These are phyloP conservation scores for Macrobrachium rosenbergii DNA, from an alignment of 1,140 invertebrate genomes.

Conservation along the genomic window DNA sequence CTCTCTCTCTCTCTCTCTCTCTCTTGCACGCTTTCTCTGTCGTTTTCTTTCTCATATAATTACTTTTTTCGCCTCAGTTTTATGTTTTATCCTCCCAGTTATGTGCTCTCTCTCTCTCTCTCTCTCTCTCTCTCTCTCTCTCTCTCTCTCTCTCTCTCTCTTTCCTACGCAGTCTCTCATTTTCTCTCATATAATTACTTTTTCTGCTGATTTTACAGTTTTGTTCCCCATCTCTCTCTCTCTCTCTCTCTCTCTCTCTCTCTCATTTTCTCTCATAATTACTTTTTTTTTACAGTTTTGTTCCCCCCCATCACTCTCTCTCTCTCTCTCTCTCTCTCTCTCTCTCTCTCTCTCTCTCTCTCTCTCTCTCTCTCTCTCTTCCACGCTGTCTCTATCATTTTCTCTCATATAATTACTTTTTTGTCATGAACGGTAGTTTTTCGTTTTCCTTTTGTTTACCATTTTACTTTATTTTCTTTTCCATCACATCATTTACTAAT, in stretches of 20 bases:
- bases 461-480: too few species aligned
- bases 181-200: not conserved
- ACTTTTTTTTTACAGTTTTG: not conserved
- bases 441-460: too few species aligned
- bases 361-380: slow-evolving; percentile 15
- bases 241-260: slow-evolving; percentile 31
- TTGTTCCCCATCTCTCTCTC: not conserved
- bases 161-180: slow-evolving; percentile 12
- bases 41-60: not conserved
- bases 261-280: not conserved
- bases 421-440: too few species aligned
- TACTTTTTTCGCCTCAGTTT: not conserved
- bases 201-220: not conserved
- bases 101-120: not conserved
- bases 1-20: not conserved
- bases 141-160: slow-evolving; percentile 29
- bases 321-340: slow-evolving; percentile 38
- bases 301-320: not conserved
- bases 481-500: too few species aligned
- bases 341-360: slow-evolving; percentile 41
- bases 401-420: not conserved
- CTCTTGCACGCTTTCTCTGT: not conserved
- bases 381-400: not conserved
- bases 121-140: slow-evolving; percentile 34
- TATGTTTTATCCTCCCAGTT: too few species aligned